A percentile compares a stretch with the other conserved stretches of the same genome.
These are phyloP conservation scores for Calidris pugnax DNA, from an alignment of 2,113 vertebrate species.

Conservation along the genomic window DNA sequence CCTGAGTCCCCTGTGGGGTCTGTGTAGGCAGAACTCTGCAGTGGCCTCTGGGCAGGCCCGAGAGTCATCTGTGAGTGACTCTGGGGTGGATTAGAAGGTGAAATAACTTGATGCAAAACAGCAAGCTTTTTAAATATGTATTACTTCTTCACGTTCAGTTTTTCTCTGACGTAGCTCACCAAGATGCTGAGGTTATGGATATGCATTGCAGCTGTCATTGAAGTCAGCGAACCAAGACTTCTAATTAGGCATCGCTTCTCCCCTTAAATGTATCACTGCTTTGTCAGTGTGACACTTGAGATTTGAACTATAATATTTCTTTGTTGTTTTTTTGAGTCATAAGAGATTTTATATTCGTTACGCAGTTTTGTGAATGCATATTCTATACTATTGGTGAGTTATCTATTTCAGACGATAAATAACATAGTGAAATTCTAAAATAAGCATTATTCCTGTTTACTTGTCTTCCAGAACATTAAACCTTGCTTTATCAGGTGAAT, in stretches of 20 bases:
- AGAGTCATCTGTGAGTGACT: not conserved
- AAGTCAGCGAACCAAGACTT: not conserved
- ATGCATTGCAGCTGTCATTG: not conserved
- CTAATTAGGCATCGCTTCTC: not conserved
- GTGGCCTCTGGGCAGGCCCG: not conserved
- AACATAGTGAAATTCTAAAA: not conserved
- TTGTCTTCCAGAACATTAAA: not conserved
- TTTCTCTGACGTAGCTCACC: not conserved
- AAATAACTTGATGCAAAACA: not conserved
- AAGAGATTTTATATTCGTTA: not conserved
- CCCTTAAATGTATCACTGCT: not conserved
- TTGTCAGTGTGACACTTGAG: not conserved
- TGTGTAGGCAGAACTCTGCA: not conserved
- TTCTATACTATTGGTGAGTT: not conserved
- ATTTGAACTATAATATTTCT: not conserved
- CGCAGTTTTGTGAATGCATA: not conserved
- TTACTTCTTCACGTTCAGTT: not conserved
- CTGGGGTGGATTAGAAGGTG: not conserved
- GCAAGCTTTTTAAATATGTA: not conserved
- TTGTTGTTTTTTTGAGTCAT: not conserved
- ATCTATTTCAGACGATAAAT: not conserved
- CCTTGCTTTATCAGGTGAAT: not conserved
- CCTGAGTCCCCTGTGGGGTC: fast-evolving
- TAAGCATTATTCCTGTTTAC: not conserved
- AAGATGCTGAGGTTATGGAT: not conserved